Conservation (phyloP, 2,113 vertebrate species). For the Syrmaticus mikado region DNA sequence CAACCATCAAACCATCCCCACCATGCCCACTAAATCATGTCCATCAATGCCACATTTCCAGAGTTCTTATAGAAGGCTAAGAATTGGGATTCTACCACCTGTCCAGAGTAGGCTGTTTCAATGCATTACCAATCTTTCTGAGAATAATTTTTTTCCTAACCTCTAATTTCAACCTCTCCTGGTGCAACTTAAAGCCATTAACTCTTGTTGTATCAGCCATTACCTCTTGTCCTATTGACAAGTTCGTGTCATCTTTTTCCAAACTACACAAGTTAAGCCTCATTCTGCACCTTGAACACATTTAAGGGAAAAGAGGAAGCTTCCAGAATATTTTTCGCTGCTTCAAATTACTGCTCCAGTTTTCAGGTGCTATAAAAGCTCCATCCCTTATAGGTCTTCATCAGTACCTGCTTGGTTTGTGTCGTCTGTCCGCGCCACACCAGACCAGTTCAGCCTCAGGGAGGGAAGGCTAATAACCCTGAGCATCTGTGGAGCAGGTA, state of each 20-base stretch:
- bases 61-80: no score
- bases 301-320: neutral
- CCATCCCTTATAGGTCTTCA: fast-evolving
- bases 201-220: no score
- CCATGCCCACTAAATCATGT: no score
- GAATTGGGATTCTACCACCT: no score
- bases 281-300: neutral
- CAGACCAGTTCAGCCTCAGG: neutral
- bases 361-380: neutral
- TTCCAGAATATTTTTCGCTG: neutral
- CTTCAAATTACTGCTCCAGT: neutral
- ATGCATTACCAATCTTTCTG: no score
- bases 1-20: no score
- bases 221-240: no score
- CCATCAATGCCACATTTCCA: no score
- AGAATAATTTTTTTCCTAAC: no score
- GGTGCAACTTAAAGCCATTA: no score
- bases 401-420: fast-evolving
- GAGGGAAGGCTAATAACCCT: fast-evolving
- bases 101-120: no score
- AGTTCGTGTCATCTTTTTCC: neutral
- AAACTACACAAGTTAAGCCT: neutral
- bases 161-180: no score
- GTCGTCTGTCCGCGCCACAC: neutral
- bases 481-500: neutral